Conservation (phyloP, 1,140 invertebrate genomes). For the Neodiprion lecontei region DNA sequence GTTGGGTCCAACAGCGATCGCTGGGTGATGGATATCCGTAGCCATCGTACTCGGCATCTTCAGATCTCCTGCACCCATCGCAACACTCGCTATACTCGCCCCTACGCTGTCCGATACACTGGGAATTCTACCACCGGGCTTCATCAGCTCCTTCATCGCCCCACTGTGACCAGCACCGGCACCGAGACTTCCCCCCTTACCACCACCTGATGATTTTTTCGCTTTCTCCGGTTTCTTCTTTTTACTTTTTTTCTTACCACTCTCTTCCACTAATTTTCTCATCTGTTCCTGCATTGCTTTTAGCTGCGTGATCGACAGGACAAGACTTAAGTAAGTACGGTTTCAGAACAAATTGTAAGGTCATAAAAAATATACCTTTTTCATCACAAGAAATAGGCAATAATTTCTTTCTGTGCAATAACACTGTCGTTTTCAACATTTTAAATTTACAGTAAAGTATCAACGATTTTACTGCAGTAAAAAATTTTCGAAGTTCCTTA, state of each 20-base stretch:
- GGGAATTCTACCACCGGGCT: conserved; percentile 53
- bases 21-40: conserved; percentile 56
- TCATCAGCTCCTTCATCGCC: conserved; percentile 63
- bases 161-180: conserved; percentile 55
- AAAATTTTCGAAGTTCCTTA: too few relatives aligned
- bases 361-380: conserved; percentile 35
- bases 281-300: conserved; percentile 93
- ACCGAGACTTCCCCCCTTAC: conserved; percentile 57
- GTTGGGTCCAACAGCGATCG: conserved; percentile 46
- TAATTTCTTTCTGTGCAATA: conserved; percentile 15
- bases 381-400: conserved; percentile 27
- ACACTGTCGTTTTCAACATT: too few relatives aligned
- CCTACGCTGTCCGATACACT: conserved; percentile 64
- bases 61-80: conserved; percentile 61
- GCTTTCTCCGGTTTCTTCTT: conserved; percentile 80
- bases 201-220: conserved; percentile 60
- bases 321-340: too few relatives aligned
- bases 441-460: too few relatives aligned
- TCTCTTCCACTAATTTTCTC: conserved; percentile 83
- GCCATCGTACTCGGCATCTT: conserved; percentile 59
- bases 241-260: conserved; percentile 79
- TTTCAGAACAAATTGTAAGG: too few relatives aligned
- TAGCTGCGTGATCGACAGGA: conserved; percentile 58
- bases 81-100: conserved; percentile 64
- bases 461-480: too few relatives aligned